Percentiles rank a stretch among this genome's conserved stretches.
Conservation (phyloP, 2,888 invertebrate genomes). For the Conomelus anceps region DNA sequence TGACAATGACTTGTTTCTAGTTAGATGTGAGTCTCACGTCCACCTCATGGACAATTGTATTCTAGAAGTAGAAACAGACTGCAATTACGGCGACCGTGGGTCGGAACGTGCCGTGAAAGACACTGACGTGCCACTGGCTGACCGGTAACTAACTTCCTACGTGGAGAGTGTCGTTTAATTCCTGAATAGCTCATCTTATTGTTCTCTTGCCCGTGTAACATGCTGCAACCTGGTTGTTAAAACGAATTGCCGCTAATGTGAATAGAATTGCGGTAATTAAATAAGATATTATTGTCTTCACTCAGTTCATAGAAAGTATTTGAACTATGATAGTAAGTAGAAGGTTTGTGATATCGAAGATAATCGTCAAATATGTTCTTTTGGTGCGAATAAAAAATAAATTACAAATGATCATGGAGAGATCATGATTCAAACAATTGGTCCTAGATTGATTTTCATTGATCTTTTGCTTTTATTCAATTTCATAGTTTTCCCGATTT, state of each 20-base stretch:
- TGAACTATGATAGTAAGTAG: too few species aligned
- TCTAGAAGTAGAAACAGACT: not conserved
- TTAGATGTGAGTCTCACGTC: not conserved
- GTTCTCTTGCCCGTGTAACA: not conserved
- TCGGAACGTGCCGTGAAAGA: slow-evolving; percentile 7
- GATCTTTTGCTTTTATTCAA: too few species aligned
- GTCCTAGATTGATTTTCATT: too few species aligned
- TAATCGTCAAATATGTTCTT: too few species aligned
- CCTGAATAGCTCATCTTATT: not conserved
- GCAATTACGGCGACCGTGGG: not conserved
- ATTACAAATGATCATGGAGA: too few species aligned
- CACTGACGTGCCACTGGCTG: not conserved
- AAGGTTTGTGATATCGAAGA: too few species aligned
- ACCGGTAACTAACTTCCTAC: not conserved
- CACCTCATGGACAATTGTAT: not conserved
- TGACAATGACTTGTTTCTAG: not conserved
- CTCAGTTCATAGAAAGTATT: too few species aligned
- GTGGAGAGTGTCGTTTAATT: not conserved
- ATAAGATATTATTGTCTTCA: not conserved
- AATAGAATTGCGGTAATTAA: not conserved
- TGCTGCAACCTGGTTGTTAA: not conserved
- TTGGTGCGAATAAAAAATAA: too few species aligned
- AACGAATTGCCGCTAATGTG: not conserved
- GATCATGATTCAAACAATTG: too few species aligned
- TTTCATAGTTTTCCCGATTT: too few species aligned